Evolutionary conservation across 2,888 invertebrate genomes (phyloP), one percentile per base, ranked within the genome.

Genomic region (Emmelina monodactyla): DNA sequence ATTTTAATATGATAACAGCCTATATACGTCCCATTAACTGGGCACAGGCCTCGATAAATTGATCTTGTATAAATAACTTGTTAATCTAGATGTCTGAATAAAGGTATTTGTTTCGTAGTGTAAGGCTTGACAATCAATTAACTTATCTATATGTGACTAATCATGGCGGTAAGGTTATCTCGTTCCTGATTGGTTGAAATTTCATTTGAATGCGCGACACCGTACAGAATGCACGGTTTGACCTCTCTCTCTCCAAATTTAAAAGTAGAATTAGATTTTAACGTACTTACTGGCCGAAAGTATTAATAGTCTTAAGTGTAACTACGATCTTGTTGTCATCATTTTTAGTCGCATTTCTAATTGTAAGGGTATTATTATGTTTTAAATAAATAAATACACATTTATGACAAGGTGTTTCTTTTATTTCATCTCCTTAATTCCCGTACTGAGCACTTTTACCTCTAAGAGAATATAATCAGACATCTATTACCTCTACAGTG

Each of bases 321-420:
- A 58, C 52, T 58, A 62, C 54, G 42, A 59, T 66, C 64, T 70
- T 68, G 73, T 73, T 73, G 70, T 76, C 69, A 64, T 66, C 63
- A 59, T 65, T 68, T 62, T 64, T 66, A 60, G n/a, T 64, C 65
- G 63, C 65, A 60, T 66, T 71, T 68, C 62, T 25, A 65, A 68
- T 73, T 66, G 57, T 62, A 64, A 62, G 51, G 59, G 48, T 66
- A 71, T 63, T 69, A 61, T 62, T 53, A 67, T 60, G 73, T 73
- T 75, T 73, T 70, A 70, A 75, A 70, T 73, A 72, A 66, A 67
- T 62, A 58, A 72, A 61, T 69, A 68, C 60, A 59, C 72, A 78
- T 76, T 75, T 76, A 73, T 73, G 76, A 71, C 59, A 65, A 67
- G 68, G 64, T 57, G n/a, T 49, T 56, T 43, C 39, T 58, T 45